A percentile compares a stretch with the other conserved stretches of the same genome.
Conservation (phyloP, 2,888 invertebrate species). For the Eristalinus aeneus region DNA sequence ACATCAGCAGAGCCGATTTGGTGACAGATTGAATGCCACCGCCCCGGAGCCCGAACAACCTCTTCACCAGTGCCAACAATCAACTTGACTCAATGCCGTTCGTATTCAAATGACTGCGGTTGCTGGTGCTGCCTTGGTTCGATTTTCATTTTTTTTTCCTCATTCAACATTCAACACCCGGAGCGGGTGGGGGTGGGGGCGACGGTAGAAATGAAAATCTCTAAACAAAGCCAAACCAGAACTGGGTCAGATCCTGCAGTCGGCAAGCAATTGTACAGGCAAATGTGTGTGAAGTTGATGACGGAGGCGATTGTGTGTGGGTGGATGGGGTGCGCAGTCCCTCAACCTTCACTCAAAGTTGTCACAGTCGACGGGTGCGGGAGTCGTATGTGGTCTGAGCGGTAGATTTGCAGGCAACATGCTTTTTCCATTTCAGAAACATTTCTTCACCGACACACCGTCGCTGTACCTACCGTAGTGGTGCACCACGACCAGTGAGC, state of each 20-base stretch:
- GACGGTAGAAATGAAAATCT: constrained; percentile 24
- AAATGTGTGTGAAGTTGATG: constrained; percentile 15
- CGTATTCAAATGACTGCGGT: constrained; percentile 43
- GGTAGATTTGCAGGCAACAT: constrained; percentile 43
- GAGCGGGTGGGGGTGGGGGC: not conserved
- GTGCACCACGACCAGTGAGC: constrained; percentile 3
- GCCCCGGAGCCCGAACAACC: constrained; percentile 24
- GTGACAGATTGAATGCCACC: constrained; percentile 58
- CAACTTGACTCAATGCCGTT: constrained; percentile 53
- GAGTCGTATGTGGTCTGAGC: not conserved
- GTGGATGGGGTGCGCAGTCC: not conserved
- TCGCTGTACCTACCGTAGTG: not conserved
- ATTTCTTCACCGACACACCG: not conserved
- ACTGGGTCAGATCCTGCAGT: constrained; percentile 57
- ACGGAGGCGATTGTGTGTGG: not conserved
- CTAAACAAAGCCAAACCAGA: constrained; percentile 48
- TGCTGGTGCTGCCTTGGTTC: constrained; percentile 31
- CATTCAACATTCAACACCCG: constrained; percentile 16
- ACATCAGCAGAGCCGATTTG: constrained; percentile 33
- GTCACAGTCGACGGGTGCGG: not conserved
- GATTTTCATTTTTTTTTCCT: constrained; percentile 13
- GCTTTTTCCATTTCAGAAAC: constrained; percentile 53
- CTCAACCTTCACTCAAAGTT: constrained; percentile 51
- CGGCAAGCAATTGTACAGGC: constrained; percentile 14
- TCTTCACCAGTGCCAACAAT: constrained; percentile 31